Conservation (phyloP, 2,888 invertebrate species). For the Cantharis rufa region DNA sequence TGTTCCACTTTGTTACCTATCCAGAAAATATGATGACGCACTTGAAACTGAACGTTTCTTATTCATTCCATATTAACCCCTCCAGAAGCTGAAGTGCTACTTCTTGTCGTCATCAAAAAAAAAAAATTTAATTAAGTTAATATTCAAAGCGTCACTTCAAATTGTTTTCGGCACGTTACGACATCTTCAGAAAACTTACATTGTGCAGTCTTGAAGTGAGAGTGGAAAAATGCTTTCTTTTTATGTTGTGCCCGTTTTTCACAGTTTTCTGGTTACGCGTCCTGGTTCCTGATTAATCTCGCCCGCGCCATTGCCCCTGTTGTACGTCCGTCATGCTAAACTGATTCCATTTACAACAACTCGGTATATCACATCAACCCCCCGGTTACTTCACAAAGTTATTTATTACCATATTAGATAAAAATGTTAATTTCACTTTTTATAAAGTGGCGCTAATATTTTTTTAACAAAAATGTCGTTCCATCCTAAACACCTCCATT, state of each 20-base stretch:
- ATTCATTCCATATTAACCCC: neutral
- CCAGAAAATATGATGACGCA: slow-evolving; percentile 35
- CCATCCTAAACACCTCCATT: neutral
- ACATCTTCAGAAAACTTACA: neutral
- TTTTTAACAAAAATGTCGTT: neutral
- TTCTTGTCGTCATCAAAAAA: neutral
- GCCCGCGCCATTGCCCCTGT: slow-evolving; percentile 57
- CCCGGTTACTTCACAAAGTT: slow-evolving; percentile 38
- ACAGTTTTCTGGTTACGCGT: slow-evolving; percentile 25
- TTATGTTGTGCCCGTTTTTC: slow-evolving; percentile 8
- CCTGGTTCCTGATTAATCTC: slow-evolving; percentile 57
- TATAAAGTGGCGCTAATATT: neutral
- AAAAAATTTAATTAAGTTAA: neutral
- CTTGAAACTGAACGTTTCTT: slow-evolving; percentile 8
- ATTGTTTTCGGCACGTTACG: neutral
- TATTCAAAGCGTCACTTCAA: neutral
- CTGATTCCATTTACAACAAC: slow-evolving; percentile 49
- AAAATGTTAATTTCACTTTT: slow-evolving; percentile 41
- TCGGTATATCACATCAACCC: slow-evolving; percentile 49
- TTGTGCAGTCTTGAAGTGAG: neutral
- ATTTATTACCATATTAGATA: slow-evolving; percentile 48
- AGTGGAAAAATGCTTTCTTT: slow-evolving; percentile 8
- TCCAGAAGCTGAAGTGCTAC: neutral
- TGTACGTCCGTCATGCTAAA: slow-evolving; percentile 46
- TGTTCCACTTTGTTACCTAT: slow-evolving; percentile 43